Evolutionary conservation across 2,113 vertebrate species (phyloP).

Genomic region (Cricetomys ansorgei): DNA sequence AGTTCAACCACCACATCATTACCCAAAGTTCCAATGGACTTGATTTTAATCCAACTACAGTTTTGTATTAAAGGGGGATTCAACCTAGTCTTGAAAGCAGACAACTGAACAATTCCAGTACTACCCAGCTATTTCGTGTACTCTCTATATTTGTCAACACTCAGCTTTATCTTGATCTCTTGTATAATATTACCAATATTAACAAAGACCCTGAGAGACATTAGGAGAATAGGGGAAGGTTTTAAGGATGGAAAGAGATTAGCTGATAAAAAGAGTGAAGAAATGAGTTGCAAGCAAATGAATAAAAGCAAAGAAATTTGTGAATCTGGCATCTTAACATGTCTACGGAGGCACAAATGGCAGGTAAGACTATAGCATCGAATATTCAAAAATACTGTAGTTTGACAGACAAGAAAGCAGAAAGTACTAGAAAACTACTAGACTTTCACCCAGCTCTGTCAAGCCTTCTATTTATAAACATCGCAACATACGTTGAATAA

Average conservation of each 20-base stretch:
- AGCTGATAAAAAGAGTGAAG: not conserved
- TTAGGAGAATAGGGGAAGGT: not conserved
- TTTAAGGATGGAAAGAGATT: conserved; percentile 19
- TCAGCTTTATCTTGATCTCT: not conserved
- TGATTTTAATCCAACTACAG: not conserved
- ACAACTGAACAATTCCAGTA: not conserved
- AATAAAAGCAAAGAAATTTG: not conserved
- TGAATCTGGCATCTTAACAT: not conserved
- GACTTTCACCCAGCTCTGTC: not conserved
- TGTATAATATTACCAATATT: not conserved
- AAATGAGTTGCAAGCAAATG: not conserved
- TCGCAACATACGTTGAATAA: not conserved
- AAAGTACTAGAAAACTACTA: not conserved
- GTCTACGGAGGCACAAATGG: not conserved
- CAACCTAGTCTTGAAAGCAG: not conserved
- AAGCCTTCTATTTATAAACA: not conserved
- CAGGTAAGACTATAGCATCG: not conserved
- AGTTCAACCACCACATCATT: not conserved
- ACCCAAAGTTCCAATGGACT: not conserved
- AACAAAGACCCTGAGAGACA: not conserved
- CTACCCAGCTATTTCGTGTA: not conserved
- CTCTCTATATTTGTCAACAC: not conserved
- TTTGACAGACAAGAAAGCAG: not conserved
- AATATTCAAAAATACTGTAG: not conserved
- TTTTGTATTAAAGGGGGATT: not conserved